Conservation (phyloP, 2,797 vertebrate species). For the Notoglanidium macrostoma region DNA sequence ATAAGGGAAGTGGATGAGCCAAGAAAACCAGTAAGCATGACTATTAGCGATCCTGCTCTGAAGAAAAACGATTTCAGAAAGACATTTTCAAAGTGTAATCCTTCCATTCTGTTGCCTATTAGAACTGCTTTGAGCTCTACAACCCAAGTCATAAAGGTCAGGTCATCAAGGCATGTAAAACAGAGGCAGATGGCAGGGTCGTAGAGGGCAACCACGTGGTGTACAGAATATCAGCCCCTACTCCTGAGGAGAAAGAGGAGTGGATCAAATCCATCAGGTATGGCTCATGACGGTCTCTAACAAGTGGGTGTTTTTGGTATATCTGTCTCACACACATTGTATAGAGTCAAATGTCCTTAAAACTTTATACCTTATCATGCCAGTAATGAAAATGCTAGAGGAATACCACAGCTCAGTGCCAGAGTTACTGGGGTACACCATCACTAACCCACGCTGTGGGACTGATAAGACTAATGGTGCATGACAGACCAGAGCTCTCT, state of each 20-base stretch:
- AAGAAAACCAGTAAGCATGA: constrained; percentile 86
- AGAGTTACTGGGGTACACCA: background rate
- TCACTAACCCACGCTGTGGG: background rate
- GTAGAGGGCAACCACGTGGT: constrained; percentile 98
- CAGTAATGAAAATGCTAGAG: background rate
- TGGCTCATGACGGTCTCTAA: constrained; percentile 48
- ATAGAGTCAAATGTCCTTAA: background rate
- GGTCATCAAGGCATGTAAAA: constrained; percentile 98
- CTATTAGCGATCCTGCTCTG: background rate
- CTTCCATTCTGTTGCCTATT: constrained; percentile 15
- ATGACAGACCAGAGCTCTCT: background rate
- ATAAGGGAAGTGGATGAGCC: constrained; percentile 96
- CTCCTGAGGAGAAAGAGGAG: constrained; percentile 95
- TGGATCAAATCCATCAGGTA: constrained; percentile 99
- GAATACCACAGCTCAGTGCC: background rate
- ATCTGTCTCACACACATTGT: background rate
- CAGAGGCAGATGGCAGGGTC: constrained; percentile 93
- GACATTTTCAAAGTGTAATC: constrained; percentile 8
- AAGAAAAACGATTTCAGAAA: background rate
- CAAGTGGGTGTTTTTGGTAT: background rate
- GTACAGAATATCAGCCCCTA: constrained; percentile 96
- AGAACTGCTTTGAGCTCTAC: constrained; percentile 99
- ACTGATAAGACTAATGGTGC: background rate
- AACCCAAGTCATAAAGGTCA: constrained; percentile 96
- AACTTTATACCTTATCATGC: background rate